Evolutionary conservation across 2,888 invertebrate species (phyloP), one percentile per base, ranked within the genome.

Genomic region (Dynastes grantii): DNA sequence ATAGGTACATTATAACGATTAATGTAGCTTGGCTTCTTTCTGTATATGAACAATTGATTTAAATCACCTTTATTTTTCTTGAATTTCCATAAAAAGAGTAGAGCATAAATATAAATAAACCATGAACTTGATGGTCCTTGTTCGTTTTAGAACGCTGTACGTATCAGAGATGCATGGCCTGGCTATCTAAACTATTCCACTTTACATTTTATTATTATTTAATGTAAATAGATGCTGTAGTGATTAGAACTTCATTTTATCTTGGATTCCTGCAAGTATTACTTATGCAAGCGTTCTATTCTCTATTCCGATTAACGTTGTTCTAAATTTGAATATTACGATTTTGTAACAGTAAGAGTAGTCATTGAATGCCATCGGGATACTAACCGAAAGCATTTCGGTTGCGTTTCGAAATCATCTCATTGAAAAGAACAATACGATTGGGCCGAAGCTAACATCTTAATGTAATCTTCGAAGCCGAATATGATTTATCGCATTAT

Each of bases 351-450:
- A 4, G 2, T 29, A 4, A 45, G 9, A 27, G 29, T 22, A 8
- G 27, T 61, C 61, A 61, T 61, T 22, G 61, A 32, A 45, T 45
- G 8, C 45, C 45, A 45, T 27, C 16, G 9, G 58, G 58, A 22
- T 16, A 27, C 5, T n/a, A 16, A 58, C 11, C n/a, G 22, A 27
- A 6, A 58, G 16, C 22, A 58, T 58, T 27, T 27, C 29, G 11
- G 27, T 8, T 1, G 45, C 45, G 11, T 45, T 45, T 45, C 45
- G 45, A 45, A 45, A 45, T 45, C 45, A 45, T 45, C 45, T 11
- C 45, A 45, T 45, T 45, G 45, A 45, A 61, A 61, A 29, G 29
- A 61, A 61, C 61, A 61, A 61, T 61, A 61, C 61, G 27, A 61
- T 61, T 27, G 22, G 9, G 22, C 1, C 8, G 8, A 11, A 61